Evolutionary conservation across 2,113 vertebrate genomes (phyloP).

Genomic region (Thymallus thymallus): DNA sequence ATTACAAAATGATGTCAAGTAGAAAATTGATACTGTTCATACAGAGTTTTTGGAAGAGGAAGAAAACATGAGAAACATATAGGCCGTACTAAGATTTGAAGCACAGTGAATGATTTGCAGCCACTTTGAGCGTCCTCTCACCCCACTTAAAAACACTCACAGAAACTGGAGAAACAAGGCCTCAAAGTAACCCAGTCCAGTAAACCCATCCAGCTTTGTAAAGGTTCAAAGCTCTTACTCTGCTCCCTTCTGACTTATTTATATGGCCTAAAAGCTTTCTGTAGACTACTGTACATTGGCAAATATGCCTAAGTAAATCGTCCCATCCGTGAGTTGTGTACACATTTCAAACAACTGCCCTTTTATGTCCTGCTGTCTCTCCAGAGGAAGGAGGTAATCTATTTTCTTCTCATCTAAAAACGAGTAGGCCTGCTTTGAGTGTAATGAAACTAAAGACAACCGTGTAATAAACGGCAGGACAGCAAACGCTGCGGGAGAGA

Average conservation of each 20-base stretch:
- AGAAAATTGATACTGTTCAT: neutral
- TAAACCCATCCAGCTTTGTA: slow-evolving; percentile 12
- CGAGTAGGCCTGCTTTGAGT: neutral
- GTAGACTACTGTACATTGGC: slow-evolving; percentile 5
- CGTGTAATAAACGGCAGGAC: neutral
- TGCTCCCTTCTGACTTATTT: slow-evolving; percentile 5
- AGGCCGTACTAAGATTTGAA: slow-evolving; percentile 12
- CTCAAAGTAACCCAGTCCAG: slow-evolving; percentile 6
- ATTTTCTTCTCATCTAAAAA: neutral
- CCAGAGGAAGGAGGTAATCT: neutral
- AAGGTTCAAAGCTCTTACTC: slow-evolving; percentile 10
- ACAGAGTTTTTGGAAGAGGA: neutral
- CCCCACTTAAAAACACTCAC: neutral
- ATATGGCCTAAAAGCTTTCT: slow-evolving; percentile 10
- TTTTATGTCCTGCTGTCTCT: slow-evolving; percentile 9
- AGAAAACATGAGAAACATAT: slow-evolving; percentile 1
- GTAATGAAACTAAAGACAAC: neutral
- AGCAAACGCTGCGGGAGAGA: neutral
- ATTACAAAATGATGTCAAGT: neutral
- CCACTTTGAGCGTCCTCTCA: slow-evolving; percentile 75
- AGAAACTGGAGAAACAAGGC: slow-evolving; percentile 16
- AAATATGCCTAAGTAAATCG: slow-evolving; percentile 3
- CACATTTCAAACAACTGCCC: slow-evolving; percentile 8
- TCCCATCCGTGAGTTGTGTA: slow-evolving; percentile 5
- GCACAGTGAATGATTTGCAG: slow-evolving; percentile 77